A percentile compares a stretch with the other conserved stretches of the same genome.
Conservation (phyloP, 2,888 invertebrate genomes). For the Keiferia lycopersicella region DNA sequence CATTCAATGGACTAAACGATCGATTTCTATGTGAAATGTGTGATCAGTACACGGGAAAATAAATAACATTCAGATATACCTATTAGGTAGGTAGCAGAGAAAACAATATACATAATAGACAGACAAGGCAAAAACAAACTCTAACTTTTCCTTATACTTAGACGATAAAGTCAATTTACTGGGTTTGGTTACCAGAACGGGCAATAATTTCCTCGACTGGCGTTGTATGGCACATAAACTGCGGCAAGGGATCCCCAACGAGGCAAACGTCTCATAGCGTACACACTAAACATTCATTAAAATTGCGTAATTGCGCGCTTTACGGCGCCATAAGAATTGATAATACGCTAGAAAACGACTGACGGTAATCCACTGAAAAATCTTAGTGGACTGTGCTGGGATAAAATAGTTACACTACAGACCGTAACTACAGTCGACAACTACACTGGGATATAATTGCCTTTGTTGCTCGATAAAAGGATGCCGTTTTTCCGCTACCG, state of each 20-base stretch:
- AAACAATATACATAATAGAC: not conserved
- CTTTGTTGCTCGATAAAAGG: not conserved
- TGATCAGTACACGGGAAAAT: not conserved
- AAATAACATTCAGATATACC: not conserved
- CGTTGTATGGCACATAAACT: not conserved
- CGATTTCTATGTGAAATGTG: not conserved
- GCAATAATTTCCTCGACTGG: conserved; percentile 15
- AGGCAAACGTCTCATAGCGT: not conserved
- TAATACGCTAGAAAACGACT: conserved; percentile 18
- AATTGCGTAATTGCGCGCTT: conserved; percentile 18
- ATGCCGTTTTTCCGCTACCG: not conserved
- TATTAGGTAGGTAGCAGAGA: not conserved
- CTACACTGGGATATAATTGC: not conserved
- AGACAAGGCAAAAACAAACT: not conserved
- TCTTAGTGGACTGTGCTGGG: not conserved
- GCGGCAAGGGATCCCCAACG: not conserved
- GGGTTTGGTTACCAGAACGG: conserved; percentile 17
- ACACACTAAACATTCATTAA: conserved; percentile 25
- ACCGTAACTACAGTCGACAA: not conserved
- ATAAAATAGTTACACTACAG: not conserved
- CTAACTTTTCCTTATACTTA: not conserved
- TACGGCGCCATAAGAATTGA: conserved; percentile 19
- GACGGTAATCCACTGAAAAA: conserved; percentile 2
- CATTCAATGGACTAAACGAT: too few species aligned
- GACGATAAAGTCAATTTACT: not conserved